A percentile compares a stretch with the other conserved stretches of the same genome.
Evolutionary conservation across 2,888 invertebrate species (phyloP).

Genomic region (Drosophila demipolita): DNA sequence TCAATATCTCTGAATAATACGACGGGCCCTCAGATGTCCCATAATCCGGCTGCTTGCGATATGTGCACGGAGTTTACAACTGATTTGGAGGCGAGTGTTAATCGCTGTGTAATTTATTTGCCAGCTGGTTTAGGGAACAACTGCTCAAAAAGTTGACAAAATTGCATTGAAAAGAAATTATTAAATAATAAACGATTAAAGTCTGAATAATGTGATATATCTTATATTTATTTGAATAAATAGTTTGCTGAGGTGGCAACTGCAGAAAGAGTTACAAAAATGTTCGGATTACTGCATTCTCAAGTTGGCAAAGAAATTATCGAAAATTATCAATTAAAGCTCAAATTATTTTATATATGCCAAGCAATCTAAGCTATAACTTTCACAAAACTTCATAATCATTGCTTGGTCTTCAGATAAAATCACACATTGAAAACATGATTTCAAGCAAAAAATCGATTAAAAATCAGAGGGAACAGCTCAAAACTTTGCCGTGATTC

Average conservation of each 20-base stretch:
- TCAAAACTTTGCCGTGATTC: not conserved
- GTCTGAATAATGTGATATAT: not conserved
- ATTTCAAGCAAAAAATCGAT: not conserved
- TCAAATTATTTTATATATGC: not conserved
- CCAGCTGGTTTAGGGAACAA: not conserved
- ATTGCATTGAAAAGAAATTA: not conserved
- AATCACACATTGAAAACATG: not conserved
- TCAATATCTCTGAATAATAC: slow-evolving; percentile 28
- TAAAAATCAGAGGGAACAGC: not conserved
- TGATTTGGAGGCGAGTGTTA: not conserved
- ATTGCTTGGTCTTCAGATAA: not conserved
- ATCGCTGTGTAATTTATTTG: slow-evolving; percentile 13
- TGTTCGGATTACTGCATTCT: not conserved
- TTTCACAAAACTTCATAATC: not conserved
- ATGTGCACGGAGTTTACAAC: slow-evolving; percentile 24
- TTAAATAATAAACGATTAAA: not conserved
- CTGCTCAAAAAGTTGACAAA: not conserved
- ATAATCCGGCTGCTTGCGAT: slow-evolving; percentile 35
- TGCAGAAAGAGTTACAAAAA: not conserved
- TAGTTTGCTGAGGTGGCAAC: too few species aligned
- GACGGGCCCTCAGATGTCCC: slow-evolving; percentile 40
- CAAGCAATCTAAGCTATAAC: not conserved
- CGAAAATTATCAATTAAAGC: not conserved
- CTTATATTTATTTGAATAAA: too few species aligned
- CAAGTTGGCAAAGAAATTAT: not conserved